Evolutionary conservation across 2,888 invertebrate species (phyloP), one percentile per base, ranked within the genome.

Genomic region (Criorhina ranunculi): DNA sequence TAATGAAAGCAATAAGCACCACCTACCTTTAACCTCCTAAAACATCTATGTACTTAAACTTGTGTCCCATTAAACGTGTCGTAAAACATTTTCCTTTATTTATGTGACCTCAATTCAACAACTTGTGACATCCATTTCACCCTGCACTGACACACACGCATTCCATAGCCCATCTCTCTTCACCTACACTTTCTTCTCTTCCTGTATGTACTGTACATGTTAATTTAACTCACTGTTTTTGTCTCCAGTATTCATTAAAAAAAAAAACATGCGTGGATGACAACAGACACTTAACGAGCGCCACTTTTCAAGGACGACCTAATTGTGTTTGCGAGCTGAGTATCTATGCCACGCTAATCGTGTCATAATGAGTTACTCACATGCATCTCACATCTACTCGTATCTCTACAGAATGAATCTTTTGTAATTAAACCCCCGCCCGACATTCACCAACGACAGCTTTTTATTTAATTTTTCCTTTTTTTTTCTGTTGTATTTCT

Each of bases 261-360:
- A 55, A 29, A 9, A 53, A 33, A 11, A 46, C 44, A 53, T 60
- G 66, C 69, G 2, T 40, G 29, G 40, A 73, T 79, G 73, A 78
- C 67, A 75, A 49, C 67, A 73, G 57, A 64, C 75, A 44, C 35
- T 75, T 44, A 80, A 75, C 40, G 59, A 80, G 69, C 64, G 44
- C 55, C 44, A 31, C 40, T 40, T 64, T 80, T 85, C 80, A 85
- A 80, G 85, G 80, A 85, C 85, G 80, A 70, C 69, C 70, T 66
- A 76, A 64, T 85, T 75, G 33, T 66, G 40, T 46, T 12, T 31
- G n/a, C 5, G n/a, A 1, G 40, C 24, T 49, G 19, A 24, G 29
- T 44, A 40, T 60, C 40, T 62, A n/a, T 24, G 24, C 49, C 70
- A 8, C 35, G 33, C 72, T 79, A 79, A 79, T 66, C 49, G 59